These are phyloP conservation scores for Lepidostoma basale DNA, from an alignment of 1,140 invertebrate species.

Conservation along the genomic window DNA sequence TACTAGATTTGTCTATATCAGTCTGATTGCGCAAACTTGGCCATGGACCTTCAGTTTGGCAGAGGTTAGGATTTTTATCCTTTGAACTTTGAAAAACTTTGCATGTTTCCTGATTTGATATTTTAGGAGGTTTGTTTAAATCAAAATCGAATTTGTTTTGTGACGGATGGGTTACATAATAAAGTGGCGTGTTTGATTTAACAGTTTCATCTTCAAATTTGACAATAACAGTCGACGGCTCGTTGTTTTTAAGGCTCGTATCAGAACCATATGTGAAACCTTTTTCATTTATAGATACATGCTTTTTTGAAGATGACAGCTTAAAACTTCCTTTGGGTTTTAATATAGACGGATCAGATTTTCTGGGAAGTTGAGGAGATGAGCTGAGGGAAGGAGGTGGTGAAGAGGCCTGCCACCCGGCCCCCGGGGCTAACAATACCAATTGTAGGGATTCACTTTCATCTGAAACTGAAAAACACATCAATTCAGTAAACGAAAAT, in stretches of 20 bases:
- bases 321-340: slow-evolving; percentile 43
- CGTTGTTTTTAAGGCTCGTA: slow-evolving; percentile 33
- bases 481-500: no score
- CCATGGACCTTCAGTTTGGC: slow-evolving; percentile 15
- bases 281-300: slow-evolving; percentile 41
- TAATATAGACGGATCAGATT: slow-evolving; percentile 39
- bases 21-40: slow-evolving; percentile 16
- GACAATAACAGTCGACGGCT: slow-evolving; percentile 33
- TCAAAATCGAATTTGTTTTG: slow-evolving; percentile 13
- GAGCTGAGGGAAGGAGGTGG: slow-evolving; percentile 42
- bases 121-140: background rate
- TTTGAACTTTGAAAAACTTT: slow-evolving; percentile 1
- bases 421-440: slow-evolving; percentile 38
- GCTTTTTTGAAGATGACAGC: slow-evolving; percentile 31
- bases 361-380: slow-evolving; percentile 40
- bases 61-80: background rate
- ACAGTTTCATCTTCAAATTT: slow-evolving; percentile 41
- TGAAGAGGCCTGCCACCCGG: slow-evolving; percentile 36
- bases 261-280: slow-evolving; percentile 37
- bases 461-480: slow-evolving; percentile 50
- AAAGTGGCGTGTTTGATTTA: background rate
- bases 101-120: background rate
- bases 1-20: slow-evolving; percentile 7
- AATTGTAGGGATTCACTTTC: slow-evolving; percentile 49
- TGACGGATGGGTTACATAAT: background rate